phyloP scores from a whole-genome alignment of 2,113 vertebrate genomes.

The Phylloscopus whistleri region DNA sequence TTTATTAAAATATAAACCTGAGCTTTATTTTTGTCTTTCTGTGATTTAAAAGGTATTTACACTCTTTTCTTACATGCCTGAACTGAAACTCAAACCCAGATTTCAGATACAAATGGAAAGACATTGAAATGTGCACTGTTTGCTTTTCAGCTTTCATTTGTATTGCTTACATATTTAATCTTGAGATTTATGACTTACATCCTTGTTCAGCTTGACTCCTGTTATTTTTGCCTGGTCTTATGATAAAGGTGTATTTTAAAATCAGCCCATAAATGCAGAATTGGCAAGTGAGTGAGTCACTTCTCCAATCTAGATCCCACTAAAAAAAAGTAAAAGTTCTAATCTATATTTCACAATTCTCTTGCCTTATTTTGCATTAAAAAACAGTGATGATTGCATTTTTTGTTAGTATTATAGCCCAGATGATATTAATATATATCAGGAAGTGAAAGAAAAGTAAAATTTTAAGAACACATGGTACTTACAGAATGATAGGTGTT shows the following conservation, averaged over 20 bases:
- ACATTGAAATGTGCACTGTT: background rate
- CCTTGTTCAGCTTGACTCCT: background rate
- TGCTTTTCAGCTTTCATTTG: background rate
- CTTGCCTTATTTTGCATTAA: background rate
- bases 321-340: background rate
- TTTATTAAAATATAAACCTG: background rate
- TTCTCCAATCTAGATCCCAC: background rate
- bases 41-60: background rate
- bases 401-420: background rate
- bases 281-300: background rate
- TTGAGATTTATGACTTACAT: background rate
- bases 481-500: slow-evolving; percentile 42
- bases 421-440: background rate
- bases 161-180: background rate
- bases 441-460: background rate
- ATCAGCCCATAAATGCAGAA: background rate
- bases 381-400: background rate
- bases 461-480: background rate
- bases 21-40: background rate
- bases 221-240: background rate
- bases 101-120: background rate
- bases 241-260: background rate
- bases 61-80: background rate
- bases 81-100: background rate
- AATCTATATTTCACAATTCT: background rate